These are phyloP conservation scores for Ochotona princeps DNA, from an alignment of 2,113 vertebrate species.

Conservation along the genomic window DNA sequence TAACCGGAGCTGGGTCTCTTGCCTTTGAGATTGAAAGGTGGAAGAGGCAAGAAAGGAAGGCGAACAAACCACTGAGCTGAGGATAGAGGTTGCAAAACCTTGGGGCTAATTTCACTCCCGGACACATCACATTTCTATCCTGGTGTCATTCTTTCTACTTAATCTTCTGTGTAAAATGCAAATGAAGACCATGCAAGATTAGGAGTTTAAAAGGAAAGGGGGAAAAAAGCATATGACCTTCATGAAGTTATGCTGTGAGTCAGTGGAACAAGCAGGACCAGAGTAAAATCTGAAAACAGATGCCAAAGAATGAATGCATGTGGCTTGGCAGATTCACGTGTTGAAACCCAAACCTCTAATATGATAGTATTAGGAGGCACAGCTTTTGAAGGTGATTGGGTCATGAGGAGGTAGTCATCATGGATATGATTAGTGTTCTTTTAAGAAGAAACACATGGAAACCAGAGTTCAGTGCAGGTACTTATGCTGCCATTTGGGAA, in stretches of 20 bases:
- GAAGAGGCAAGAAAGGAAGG: not conserved
- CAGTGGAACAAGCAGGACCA: not conserved
- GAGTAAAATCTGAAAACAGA: not conserved
- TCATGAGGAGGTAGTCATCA: not conserved
- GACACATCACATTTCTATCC: not conserved
- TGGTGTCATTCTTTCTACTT: not conserved
- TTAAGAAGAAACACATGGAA: not conserved
- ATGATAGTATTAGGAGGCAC: not conserved
- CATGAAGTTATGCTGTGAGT: not conserved
- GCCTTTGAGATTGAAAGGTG: constrained; percentile 1
- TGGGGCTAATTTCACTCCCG: not conserved
- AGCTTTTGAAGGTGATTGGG: not conserved
- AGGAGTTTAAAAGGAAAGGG: not conserved
- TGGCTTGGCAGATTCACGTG: too few relatives aligned
- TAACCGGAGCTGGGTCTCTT: not conserved
- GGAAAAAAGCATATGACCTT: not conserved
- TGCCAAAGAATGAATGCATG: not conserved
- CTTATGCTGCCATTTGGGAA: too few relatives aligned
- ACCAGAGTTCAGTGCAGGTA: too few relatives aligned
- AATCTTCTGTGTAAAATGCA: not conserved
- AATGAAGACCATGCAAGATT: not conserved
- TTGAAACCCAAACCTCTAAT: not conserved
- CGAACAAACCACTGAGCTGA: not conserved
- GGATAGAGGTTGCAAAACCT: not conserved
- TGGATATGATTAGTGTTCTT: not conserved